Conservation (phyloP, 53 echinoderm and acorn worm genomes). For the Echinarachnius parma region DNA sequence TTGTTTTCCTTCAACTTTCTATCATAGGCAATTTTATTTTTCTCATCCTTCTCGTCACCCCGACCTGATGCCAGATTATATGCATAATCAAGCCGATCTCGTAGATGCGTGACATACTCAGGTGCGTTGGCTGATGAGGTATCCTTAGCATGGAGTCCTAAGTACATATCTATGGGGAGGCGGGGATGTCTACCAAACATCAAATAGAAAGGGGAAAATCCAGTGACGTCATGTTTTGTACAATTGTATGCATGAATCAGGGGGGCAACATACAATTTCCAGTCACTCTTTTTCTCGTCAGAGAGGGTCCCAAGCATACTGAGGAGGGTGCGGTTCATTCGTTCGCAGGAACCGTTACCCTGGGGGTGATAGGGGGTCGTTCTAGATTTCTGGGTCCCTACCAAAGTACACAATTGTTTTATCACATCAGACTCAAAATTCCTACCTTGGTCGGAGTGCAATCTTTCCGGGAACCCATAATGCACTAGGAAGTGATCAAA, state of each 20-base stretch:
- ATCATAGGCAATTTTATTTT: conserved; percentile 3
- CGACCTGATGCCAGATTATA: conserved; percentile 19
- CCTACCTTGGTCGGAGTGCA: conserved; percentile 64
- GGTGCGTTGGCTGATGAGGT: background rate
- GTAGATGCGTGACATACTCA: conserved; percentile 14
- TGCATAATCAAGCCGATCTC: conserved; percentile 32
- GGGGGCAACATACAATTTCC: conserved; percentile 54
- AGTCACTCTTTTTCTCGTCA: conserved; percentile 39
- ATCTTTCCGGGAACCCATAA: conserved; percentile 58
- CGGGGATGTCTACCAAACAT: conserved; percentile 65
- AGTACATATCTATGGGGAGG: conserved; percentile 39
- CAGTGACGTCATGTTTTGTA: conserved; percentile 46
- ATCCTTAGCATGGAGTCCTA: conserved; percentile 1
- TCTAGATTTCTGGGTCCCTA: conserved; percentile 33
- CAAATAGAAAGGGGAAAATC: conserved; percentile 49
- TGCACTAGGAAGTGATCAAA: conserved; percentile 63
- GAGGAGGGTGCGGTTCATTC: conserved; percentile 53
- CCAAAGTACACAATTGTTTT: conserved; percentile 24
- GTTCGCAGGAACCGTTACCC: conserved; percentile 51
- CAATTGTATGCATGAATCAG: conserved; percentile 64
- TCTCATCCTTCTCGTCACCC: background rate
- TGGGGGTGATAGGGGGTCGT: conserved; percentile 62
- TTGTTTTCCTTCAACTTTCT: background rate
- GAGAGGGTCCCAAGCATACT: conserved; percentile 46
- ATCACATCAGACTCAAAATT: conserved; percentile 54